These are phyloP conservation scores for Chroicocephalus ridibundus DNA, from an alignment of 2,113 vertebrate genomes.

Conservation along the genomic window DNA sequence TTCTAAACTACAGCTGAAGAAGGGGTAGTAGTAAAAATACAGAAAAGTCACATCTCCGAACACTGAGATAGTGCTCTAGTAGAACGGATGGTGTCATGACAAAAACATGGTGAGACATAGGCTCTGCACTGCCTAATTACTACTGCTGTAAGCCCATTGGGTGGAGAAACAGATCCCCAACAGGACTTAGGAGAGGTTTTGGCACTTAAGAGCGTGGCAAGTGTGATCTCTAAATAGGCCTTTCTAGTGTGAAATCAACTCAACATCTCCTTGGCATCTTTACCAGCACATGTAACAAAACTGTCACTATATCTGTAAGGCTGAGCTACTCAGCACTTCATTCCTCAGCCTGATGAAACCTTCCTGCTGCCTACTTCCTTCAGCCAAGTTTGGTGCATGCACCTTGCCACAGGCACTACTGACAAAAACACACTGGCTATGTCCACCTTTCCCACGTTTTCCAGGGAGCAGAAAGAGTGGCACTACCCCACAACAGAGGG, in stretches of 20 bases:
- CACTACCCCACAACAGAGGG: neutral
- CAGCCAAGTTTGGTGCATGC: neutral
- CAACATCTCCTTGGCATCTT: neutral
- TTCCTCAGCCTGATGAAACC: neutral
- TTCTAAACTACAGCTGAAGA: neutral
- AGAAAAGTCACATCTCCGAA: neutral
- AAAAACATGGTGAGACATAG: neutral
- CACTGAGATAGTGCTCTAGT: neutral
- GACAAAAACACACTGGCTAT: accelerated
- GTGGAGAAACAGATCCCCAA: neutral
- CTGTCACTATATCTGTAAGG: no score
- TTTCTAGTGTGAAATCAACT: neutral
- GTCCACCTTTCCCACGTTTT: neutral
- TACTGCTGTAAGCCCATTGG: neutral
- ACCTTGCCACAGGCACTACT: neutral
- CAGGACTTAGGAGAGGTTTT: neutral
- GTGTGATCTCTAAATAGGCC: neutral
- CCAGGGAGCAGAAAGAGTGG: neutral
- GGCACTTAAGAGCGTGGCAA: neutral
- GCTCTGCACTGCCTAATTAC: neutral
- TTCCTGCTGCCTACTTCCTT: neutral
- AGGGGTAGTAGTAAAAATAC: neutral
- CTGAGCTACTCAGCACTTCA: neutral
- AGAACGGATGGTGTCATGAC: neutral
- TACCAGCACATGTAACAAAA: neutral